These are phyloP conservation scores for Liopterus haemorrhoidalis DNA, from an alignment of 2,888 invertebrate genomes.

Conservation along the genomic window DNA sequence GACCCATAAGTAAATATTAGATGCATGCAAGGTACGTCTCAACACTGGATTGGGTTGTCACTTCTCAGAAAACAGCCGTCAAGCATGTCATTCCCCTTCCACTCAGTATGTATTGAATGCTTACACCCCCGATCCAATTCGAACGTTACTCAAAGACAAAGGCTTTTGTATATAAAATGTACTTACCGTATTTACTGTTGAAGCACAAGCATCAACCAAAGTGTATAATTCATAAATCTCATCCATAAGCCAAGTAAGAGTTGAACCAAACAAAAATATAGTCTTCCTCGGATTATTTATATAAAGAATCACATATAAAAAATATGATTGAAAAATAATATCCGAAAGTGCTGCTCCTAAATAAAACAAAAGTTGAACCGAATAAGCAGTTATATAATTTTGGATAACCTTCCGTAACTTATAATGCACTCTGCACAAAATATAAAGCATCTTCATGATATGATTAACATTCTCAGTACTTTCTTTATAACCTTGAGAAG, in stretches of 20 bases:
- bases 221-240: slow-evolving; percentile 35
- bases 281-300: slow-evolving; percentile 23
- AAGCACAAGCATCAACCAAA: slow-evolving; percentile 33
- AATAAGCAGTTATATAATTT: slow-evolving; percentile 34
- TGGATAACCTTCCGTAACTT: slow-evolving; percentile 34
- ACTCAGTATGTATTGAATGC: no score
- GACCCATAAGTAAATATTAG: no score
- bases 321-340: slow-evolving; percentile 36
- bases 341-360: slow-evolving; percentile 33
- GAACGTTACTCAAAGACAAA: no score
- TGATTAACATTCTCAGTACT: slow-evolving; percentile 6
- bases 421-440: slow-evolving; percentile 36
- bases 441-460: slow-evolving; percentile 30
- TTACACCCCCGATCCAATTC: no score
- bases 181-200: slow-evolving; percentile 35
- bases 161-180: no score
- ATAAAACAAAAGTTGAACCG: slow-evolving; percentile 34
- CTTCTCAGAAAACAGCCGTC: no score
- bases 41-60: no score
- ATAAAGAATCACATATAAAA: slow-evolving; percentile 33
- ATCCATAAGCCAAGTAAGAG: slow-evolving; percentile 34
- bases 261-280: slow-evolving; percentile 26
- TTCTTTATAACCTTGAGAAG: slow-evolving; percentile 10
- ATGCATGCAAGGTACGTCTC: no score
- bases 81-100: no score